phyloP scores from a whole-genome alignment of 2,888 invertebrate genomes.

The Dicranocentrus wangi region DNA sequence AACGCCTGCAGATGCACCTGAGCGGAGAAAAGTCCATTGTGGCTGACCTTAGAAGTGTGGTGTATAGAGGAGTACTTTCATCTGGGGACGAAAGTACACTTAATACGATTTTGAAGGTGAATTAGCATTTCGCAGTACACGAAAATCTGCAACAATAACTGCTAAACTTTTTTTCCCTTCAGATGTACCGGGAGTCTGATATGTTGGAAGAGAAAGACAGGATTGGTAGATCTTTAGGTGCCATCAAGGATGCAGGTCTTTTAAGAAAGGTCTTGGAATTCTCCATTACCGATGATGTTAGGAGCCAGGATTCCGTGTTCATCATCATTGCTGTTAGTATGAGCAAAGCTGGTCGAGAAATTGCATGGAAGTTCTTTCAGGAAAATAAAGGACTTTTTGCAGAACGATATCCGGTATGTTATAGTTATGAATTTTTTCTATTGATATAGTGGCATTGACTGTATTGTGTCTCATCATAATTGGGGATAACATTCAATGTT shows the following conservation, averaged over 20 bases:
- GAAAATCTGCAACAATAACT: neutral
- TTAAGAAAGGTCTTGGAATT: conserved; percentile 86
- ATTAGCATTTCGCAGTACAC: neutral
- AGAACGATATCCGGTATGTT: conserved; percentile 73
- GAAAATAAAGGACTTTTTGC: conserved; percentile 82
- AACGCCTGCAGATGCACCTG: conserved; percentile 80
- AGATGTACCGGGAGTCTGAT: conserved; percentile 79
- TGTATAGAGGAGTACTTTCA: conserved; percentile 88
- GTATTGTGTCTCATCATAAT: too few relatives aligned
- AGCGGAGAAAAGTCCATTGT: conserved; percentile 80
- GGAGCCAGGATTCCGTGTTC: conserved; percentile 83
- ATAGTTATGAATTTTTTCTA: neutral
- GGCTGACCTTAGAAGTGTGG: conserved; percentile 89
- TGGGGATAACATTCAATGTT: conserved; percentile 42
- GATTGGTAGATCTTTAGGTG: conserved; percentile 88
- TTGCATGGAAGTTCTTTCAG: conserved; percentile 93
- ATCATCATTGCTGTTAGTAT: conserved; percentile 84
- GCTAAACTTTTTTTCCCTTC: conserved; percentile 74
- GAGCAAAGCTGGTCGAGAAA: conserved; percentile 81
- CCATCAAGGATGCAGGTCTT: conserved; percentile 83
- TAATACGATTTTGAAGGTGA: conserved; percentile 13
- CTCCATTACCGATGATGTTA: conserved; percentile 89
- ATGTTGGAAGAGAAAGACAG: conserved; percentile 95
- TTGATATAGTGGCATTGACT: neutral
- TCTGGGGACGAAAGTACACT: conserved; percentile 79